A percentile compares a stretch with the other conserved stretches of the same genome.
Conservation (phyloP, 2,888 invertebrate genomes). For the Epinotia nisella region DNA sequence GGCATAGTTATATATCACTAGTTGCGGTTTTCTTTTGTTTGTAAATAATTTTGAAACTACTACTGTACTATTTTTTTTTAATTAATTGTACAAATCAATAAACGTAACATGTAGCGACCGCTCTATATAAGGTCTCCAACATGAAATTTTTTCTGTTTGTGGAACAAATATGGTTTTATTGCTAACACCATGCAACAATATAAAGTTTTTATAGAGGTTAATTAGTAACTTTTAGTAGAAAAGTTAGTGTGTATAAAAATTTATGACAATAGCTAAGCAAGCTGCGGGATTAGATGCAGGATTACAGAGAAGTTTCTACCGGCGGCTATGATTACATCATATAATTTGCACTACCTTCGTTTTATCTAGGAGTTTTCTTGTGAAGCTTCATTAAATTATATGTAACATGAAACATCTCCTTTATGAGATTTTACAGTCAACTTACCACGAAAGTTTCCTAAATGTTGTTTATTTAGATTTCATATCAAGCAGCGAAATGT, state of each 20-base stretch:
- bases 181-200: constrained; percentile 13
- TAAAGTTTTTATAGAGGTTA: constrained; percentile 16
- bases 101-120: too few relatives aligned
- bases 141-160: neutral
- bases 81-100: too few relatives aligned
- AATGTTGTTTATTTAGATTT: constrained; percentile 3
- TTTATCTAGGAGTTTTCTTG: constrained; percentile 8
- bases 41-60: neutral
- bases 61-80: neutral
- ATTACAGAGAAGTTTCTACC: constrained; percentile 29
- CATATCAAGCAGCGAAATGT: constrained; percentile 8
- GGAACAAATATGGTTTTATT: neutral
- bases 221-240: constrained; percentile 14
- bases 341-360: constrained; percentile 17
- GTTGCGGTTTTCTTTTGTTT: neutral
- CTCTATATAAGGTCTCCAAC: neutral
- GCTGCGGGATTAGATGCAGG: constrained; percentile 32
- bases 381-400: neutral
- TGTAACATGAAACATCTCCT: neutral
- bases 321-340: constrained; percentile 32
- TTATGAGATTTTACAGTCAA: neutral
- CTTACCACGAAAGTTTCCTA: neutral
- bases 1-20: neutral
- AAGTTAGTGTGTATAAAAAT: constrained; percentile 37
- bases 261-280: constrained; percentile 34